Base-by-base conservation (phyloP, 2,888 invertebrate species). In the Heterodera filipjevi region DNA sequence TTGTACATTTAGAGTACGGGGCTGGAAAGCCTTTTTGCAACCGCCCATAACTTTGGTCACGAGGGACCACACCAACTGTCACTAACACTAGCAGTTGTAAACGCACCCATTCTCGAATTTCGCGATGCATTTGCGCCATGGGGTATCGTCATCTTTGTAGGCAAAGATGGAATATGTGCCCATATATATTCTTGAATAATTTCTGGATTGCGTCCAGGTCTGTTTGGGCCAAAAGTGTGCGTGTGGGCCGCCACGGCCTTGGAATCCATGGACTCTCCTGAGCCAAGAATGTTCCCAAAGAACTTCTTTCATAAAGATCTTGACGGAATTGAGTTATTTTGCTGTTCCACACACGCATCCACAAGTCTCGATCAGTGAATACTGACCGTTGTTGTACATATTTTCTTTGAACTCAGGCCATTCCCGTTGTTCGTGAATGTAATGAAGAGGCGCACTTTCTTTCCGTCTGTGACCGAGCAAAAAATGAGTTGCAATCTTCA, bases 131-230 rank as follows among this genome's bases (percentile, higher is more conserved):
- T n/a, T n/a, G n/a, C n/a, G n/a, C n/a, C n/a, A n/a, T n/a, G n/a
- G n/a, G n/a, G n/a, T n/a, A n/a, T n/a, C n/a, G n/a, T n/a, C n/a
- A n/a, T n/a, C n/a, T n/a, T n/a, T n/a, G n/a, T n/a, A n/a, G n/a
- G n/a, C n/a, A n/a, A n/a, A n/a, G n/a, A n/a, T n/a, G n/a, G n/a
- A n/a, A n/a, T n/a, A n/a, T n/a, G n/a, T n/a, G n/a, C n/a, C n/a
- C n/a, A n/a, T n/a, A n/a, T n/a, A n/a, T n/a, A n/a, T n/a, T n/a
- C n/a, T n/a, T n/a, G n/a, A n/a, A n/a, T n/a, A n/a, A n/a, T n/a
- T n/a, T n/a, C n/a, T n/a, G n/a, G n/a, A n/a, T n/a, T n/a, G 71
- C 71, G 16, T 71, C 71, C 10, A n/a, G 44, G 32, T 71, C 71
- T 46, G 32, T 71, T n/a, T n/a, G n/a, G n/a, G n/a, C n/a, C n/a